phyloP scores from a whole-genome alignment of 2,113 vertebrate species.

The Marcusenius ussheri region DNA sequence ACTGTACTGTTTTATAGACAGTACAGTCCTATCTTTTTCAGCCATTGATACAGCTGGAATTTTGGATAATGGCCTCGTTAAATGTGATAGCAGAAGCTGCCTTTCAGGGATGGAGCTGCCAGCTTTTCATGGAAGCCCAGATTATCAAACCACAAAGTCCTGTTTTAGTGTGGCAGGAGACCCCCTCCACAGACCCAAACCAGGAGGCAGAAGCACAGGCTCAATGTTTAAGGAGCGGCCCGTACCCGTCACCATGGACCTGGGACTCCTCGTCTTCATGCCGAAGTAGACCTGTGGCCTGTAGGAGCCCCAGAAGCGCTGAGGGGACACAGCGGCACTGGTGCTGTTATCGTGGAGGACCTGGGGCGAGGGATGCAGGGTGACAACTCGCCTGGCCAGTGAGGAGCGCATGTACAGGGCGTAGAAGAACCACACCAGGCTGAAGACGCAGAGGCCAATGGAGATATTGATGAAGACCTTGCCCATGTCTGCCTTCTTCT shows the following conservation, averaged over 20 bases:
- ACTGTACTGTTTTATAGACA: not conserved
- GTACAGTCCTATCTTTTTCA: not conserved
- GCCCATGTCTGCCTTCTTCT: slow-evolving; percentile 63
- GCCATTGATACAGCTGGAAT: not conserved
- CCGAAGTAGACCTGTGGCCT: slow-evolving; percentile 89
- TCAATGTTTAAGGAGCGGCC: not conserved
- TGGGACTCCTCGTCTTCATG: slow-evolving; percentile 87
- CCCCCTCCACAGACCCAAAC: not conserved
- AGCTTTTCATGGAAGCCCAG: not conserved
- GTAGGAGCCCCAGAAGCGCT: slow-evolving; percentile 86
- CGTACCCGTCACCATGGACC: slow-evolving; percentile 74
- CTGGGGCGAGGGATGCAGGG: slow-evolving; percentile 64
- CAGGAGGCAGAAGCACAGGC: not conserved
- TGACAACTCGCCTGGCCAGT: slow-evolving; percentile 62
- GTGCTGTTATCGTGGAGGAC: slow-evolving; percentile 64
- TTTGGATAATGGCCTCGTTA: not conserved
- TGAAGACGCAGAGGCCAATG: slow-evolving; percentile 67
- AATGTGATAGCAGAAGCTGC: not conserved
- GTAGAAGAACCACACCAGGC: slow-evolving; percentile 62
- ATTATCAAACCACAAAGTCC: not conserved
- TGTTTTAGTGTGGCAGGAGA: not conserved
- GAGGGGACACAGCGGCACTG: slow-evolving; percentile 59
- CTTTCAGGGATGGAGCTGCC: not conserved
- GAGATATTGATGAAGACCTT: slow-evolving; percentile 71
- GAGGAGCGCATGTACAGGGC: slow-evolving; percentile 63